A percentile compares a stretch with the other conserved stretches of the same genome.
Evolutionary conservation across 2,113 vertebrate species (phyloP).

Genomic region (Microcebus murinus): DNA sequence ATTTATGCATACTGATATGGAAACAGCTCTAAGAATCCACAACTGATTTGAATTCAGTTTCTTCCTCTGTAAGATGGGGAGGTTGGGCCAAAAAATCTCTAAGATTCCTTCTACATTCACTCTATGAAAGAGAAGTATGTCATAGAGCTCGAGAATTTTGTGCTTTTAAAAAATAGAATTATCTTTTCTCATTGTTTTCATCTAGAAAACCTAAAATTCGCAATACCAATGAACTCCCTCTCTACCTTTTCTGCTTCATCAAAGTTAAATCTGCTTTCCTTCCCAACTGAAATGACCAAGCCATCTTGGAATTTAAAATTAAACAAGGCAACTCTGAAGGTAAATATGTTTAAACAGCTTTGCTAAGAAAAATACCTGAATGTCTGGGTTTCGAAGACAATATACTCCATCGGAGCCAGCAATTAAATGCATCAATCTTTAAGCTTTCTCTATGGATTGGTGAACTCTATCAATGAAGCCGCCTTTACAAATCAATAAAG

Average conservation of each 20-base stretch:
- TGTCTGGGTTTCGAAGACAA: not conserved
- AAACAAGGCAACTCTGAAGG: not conserved
- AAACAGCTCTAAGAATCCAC: not conserved
- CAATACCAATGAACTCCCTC: not conserved
- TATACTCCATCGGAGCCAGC: not conserved
- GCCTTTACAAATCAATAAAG: too few species aligned
- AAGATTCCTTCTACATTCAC: not conserved
- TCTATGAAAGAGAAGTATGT: not conserved
- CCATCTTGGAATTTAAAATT: not conserved
- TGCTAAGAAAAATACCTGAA: not conserved
- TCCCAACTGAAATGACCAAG: not conserved
- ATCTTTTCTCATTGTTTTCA: not conserved
- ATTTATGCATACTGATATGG: not conserved
- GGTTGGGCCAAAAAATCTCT: not conserved
- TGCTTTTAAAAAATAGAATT: constrained; percentile 14
- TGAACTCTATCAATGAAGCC: not conserved
- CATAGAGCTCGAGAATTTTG: not conserved
- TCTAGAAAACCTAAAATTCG: constrained; percentile 27
- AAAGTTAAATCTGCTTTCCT: not conserved
- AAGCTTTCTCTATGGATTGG: not conserved
- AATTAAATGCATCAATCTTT: not conserved
- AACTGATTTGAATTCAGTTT: not conserved
- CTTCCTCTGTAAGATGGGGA: not conserved
- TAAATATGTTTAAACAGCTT: not conserved
- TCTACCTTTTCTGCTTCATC: not conserved